A percentile compares a stretch with the other conserved stretches of the same genome.
phyloP scores from a whole-genome alignment of 2,888 invertebrate genomes.

The Margaritifera margaritifera region DNA sequence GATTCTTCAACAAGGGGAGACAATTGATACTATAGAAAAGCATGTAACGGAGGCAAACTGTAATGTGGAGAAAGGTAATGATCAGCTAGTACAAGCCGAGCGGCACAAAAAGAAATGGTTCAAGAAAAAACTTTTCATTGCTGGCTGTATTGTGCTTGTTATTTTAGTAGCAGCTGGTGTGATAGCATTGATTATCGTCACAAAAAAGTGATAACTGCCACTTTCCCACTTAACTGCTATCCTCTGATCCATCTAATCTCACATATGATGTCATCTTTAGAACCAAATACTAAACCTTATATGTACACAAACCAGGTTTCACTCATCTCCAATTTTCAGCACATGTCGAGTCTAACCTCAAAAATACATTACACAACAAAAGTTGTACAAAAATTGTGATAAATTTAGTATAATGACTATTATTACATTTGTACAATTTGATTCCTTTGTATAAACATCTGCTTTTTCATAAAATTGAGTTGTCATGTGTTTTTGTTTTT shows the following conservation, averaged over 20 bases:
- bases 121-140: conserved; percentile 48
- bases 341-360: too few species aligned
- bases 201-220: background rate
- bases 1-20: conserved; percentile 60
- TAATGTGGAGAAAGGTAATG: conserved; percentile 45
- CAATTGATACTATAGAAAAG: conserved; percentile 53
- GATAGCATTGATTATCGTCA: conserved; percentile 32
- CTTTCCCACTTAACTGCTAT: too few species aligned
- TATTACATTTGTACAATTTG: too few species aligned
- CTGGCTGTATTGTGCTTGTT: conserved; percentile 42
- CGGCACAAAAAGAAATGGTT: conserved; percentile 37
- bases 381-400: too few species aligned
- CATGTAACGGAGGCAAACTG: conserved; percentile 41
- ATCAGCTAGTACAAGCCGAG: conserved; percentile 45
- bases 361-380: too few species aligned
- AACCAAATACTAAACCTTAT: too few species aligned
- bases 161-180: conserved; percentile 45
- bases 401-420: too few species aligned
- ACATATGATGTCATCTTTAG: background rate
- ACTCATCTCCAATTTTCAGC: too few species aligned
- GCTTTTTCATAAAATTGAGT: too few species aligned
- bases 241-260: background rate
- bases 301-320: too few species aligned
- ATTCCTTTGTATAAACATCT: too few species aligned
- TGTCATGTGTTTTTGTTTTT: too few species aligned